These are phyloP conservation scores for Eulacestoma nigropectus DNA, from an alignment of 2,113 vertebrate species.

Conservation along the genomic window DNA sequence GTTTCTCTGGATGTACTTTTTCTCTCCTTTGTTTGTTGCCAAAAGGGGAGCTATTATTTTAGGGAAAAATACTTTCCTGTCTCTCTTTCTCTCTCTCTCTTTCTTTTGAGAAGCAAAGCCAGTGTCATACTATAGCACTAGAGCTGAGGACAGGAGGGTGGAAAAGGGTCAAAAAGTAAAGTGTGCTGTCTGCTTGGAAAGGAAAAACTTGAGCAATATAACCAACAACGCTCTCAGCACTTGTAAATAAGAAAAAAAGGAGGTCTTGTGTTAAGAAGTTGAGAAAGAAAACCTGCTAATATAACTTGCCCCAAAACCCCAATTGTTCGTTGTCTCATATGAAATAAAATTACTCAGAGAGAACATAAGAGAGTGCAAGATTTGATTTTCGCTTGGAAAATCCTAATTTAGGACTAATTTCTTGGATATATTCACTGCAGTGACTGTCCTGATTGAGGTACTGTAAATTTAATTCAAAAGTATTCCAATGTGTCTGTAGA, in stretches of 20 bases:
- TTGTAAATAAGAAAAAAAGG: neutral
- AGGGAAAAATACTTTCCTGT: slow-evolving; percentile 16
- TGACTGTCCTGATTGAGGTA: neutral
- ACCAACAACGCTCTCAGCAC: neutral
- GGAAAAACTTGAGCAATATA: neutral
- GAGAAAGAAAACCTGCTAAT: neutral
- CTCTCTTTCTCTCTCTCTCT: neutral
- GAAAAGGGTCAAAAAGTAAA: neutral
- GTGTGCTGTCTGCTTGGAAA: neutral
- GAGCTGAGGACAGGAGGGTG: slow-evolving; percentile 9
- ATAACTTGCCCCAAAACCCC: neutral
- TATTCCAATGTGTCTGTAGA: neutral
- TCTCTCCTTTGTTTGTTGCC: slow-evolving; percentile 50
- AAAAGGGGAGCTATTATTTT: slow-evolving; percentile 55
- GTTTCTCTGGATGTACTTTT: slow-evolving; percentile 40
- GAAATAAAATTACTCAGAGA: neutral
- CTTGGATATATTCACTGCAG: neutral
- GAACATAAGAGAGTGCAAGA: neutral
- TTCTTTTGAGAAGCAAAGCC: neutral
- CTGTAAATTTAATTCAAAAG: neutral
- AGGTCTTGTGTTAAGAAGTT: neutral
- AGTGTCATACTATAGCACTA: neutral
- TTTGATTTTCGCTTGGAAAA: neutral
- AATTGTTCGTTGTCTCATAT: neutral
- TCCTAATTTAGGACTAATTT: neutral